Evolutionary conservation across 1,140 invertebrate genomes (phyloP).

Genomic region (Yoshiicerus persimilis): DNA sequence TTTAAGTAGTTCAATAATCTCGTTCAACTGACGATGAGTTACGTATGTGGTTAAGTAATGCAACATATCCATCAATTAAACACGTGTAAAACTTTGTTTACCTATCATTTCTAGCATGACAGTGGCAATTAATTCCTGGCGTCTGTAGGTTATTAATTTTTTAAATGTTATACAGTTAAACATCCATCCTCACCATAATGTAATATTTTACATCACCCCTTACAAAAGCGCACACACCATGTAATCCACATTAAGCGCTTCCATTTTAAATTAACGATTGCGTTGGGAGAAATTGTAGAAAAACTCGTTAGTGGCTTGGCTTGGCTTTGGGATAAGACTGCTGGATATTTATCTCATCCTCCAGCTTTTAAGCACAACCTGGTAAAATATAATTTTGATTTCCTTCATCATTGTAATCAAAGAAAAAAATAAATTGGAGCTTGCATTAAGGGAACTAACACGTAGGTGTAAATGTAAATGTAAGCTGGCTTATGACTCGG

Average conservation of each 20-base stretch:
- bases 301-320: neutral
- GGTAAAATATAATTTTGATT: neutral
- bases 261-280: too few species aligned
- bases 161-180: neutral
- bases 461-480: neutral
- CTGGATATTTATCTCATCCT: too few species aligned
- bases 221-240: too few species aligned
- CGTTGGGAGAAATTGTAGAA: neutral
- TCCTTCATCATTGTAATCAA: neutral
- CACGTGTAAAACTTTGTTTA: neutral
- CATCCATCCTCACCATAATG: too few species aligned
- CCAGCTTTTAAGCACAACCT: too few species aligned
- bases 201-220: too few species aligned
- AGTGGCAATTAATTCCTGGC: neutral
- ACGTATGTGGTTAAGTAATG: neutral
- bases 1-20: neutral
- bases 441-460: neutral
- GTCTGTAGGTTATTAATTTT: neutral
- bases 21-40: neutral
- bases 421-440: neutral
- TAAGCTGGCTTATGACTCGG: neutral
- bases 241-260: too few species aligned
- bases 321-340: too few species aligned
- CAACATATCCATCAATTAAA: neutral
- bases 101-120: neutral